A percentile compares a stretch with the other conserved stretches of the same genome.
Conservation (phyloP, 2,797 vertebrate genomes). For the Helicolenus hilgendorfi region DNA sequence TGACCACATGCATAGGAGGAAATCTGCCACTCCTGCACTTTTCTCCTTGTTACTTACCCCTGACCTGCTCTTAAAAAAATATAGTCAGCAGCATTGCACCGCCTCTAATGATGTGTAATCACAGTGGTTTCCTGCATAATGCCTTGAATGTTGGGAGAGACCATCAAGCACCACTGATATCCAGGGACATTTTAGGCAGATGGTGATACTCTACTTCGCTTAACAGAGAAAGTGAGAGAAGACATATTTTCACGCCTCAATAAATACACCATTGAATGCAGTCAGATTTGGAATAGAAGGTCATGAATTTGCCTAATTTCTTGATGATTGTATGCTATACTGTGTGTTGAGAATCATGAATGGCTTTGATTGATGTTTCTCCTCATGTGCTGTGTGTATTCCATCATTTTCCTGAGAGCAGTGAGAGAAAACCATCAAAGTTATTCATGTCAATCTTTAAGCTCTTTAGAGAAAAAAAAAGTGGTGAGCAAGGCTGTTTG, state of each 20-base stretch:
- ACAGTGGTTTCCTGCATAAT: slow-evolving; percentile 82
- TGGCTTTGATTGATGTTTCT: slow-evolving; percentile 64
- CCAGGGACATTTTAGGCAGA: slow-evolving; percentile 79
- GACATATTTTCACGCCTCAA: slow-evolving; percentile 63
- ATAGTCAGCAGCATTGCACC: slow-evolving; percentile 83
- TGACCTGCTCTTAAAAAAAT: slow-evolving; percentile 82
- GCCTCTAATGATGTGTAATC: slow-evolving; percentile 87
- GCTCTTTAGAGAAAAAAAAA: slow-evolving; percentile 58
- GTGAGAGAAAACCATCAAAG: slow-evolving; percentile 58
- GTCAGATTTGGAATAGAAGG: slow-evolving; percentile 55
- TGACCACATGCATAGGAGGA: slow-evolving; percentile 76
- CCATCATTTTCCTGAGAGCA: slow-evolving; percentile 45
- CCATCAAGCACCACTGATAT: slow-evolving; percentile 72
- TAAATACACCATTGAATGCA: slow-evolving; percentile 58
- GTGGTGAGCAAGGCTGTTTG: slow-evolving; percentile 66
- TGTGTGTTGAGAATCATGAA: slow-evolving; percentile 58
- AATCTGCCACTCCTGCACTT: slow-evolving; percentile 82
- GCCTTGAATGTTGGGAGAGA: slow-evolving; percentile 71
- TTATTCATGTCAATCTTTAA: slow-evolving; percentile 77
- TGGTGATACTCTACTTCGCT: slow-evolving; percentile 77
- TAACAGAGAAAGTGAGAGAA: slow-evolving; percentile 56
- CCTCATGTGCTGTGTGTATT: slow-evolving; percentile 37
- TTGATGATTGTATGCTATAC: slow-evolving; percentile 47
- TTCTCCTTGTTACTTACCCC: slow-evolving; percentile 80
- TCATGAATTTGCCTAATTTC: slow-evolving; percentile 72